Percentiles rank a stretch among this genome's conserved stretches.
phyloP scores from a whole-genome alignment of 2,797 vertebrate species.

The Phalanger gymnotis region DNA sequence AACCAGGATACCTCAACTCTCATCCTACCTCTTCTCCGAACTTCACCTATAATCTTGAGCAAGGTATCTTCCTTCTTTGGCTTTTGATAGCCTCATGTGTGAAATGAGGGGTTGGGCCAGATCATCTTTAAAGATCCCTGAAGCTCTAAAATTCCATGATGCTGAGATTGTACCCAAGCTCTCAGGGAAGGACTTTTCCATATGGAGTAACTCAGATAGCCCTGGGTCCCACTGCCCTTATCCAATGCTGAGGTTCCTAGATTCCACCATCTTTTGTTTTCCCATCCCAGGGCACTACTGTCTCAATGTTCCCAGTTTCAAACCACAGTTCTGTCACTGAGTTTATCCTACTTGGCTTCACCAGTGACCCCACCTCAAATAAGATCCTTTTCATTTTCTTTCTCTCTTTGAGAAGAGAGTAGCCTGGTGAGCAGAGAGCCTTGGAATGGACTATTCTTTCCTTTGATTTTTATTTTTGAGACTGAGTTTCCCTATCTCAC shows the following conservation, averaged over 20 bases:
- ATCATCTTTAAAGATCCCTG: not conserved
- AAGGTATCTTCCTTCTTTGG: not conserved
- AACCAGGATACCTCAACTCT: not conserved
- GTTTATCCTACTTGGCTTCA: slow-evolving; percentile 76
- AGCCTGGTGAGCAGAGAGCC: not conserved
- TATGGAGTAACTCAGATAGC: not conserved
- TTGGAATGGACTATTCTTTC: not conserved
- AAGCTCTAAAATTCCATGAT: not conserved
- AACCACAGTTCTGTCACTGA: slow-evolving; percentile 69
- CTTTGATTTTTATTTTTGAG: slow-evolving; percentile 17
- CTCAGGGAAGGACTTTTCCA: not conserved
- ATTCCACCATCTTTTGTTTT: not conserved
- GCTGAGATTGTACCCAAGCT: not conserved
- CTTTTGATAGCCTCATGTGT: not conserved
- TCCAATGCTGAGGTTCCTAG: not conserved
- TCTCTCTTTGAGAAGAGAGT: slow-evolving; percentile 18
- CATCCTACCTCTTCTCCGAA: not conserved
- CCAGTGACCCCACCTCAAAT: slow-evolving; percentile 55
- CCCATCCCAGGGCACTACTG: not conserved
- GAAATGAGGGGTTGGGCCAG: not conserved
- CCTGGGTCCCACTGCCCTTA: not conserved
- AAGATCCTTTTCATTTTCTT: slow-evolving; percentile 68
- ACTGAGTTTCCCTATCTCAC: not conserved
- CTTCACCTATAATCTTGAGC: not conserved
- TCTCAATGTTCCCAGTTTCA: slow-evolving; percentile 30